These are phyloP conservation scores for Drosophila nr. perissopoda DNA, from an alignment of 2,888 invertebrate species.

Conservation along the genomic window DNA sequence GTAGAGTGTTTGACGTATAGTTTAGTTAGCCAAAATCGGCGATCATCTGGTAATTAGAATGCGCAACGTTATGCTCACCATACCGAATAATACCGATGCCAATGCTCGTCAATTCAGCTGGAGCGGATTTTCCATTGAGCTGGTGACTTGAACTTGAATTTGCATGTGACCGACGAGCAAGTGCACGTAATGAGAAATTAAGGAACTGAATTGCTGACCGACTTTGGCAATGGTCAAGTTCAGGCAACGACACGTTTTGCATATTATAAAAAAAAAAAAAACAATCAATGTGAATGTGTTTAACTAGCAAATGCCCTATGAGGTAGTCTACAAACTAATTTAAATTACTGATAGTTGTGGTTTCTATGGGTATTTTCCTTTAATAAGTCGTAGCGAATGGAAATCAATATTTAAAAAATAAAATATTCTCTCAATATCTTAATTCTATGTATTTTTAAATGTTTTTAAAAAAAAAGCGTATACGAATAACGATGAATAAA, in stretches of 20 bases:
- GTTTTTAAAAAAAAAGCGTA: slow-evolving; percentile 10
- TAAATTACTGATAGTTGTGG: neutral
- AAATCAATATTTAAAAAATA: neutral
- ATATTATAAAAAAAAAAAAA: slow-evolving; percentile 34
- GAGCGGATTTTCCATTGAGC: slow-evolving; percentile 47
- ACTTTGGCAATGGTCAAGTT: slow-evolving; percentile 64
- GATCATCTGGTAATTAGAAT: slow-evolving; percentile 62
- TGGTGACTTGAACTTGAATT: slow-evolving; percentile 72
- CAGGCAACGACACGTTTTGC: slow-evolving; percentile 63
- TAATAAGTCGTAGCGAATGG: neutral
- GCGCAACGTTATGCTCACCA: slow-evolving; percentile 46
- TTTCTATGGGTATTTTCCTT: neutral
- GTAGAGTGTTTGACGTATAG: slow-evolving; percentile 32
- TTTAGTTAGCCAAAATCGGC: slow-evolving; percentile 49
- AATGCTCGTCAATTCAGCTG: slow-evolving; percentile 52
- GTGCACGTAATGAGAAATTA: slow-evolving; percentile 12
- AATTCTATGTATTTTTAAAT: neutral
- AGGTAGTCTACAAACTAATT: neutral
- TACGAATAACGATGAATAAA: slow-evolving; percentile 3
- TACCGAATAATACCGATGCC: slow-evolving; percentile 42
- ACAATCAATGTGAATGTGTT: too few species aligned
- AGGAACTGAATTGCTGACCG: slow-evolving; percentile 49
- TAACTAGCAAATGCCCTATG: slow-evolving; percentile 25
- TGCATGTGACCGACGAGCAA: slow-evolving; percentile 43
- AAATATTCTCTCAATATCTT: neutral